Evolutionary conservation across 2,888 invertebrate species (phyloP), one percentile per base, ranked within the genome.

Genomic region (Ceramica pisi): DNA sequence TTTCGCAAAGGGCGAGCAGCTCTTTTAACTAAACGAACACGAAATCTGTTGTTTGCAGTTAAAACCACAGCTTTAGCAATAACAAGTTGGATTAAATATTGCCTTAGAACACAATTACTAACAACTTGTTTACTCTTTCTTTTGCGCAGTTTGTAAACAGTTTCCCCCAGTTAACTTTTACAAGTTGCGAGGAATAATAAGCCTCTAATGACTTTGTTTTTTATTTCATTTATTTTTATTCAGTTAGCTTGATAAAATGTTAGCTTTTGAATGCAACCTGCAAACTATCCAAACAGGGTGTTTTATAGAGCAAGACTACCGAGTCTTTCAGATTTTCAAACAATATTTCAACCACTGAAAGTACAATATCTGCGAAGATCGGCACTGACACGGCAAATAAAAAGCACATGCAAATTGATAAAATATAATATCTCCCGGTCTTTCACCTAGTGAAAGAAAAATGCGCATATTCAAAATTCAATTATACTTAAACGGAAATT

Each of bases 401-500:
- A 57, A 78, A 63, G 59, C 63, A 77, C 31, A 67, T 59, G 50
- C 41, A 57, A 75, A 74, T 72, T 69, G 50, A 75, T 70, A 67
- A 70, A 70, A 75, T 69, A 69, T 77, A 55, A 67, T 64, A 65
- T 78, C 53, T 68, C 46, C 55, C 38, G 16, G 50, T 67, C 59
- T 78, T 70, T 72, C 48, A 59, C 44, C 38, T 61, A 61, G 70
- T 68, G 63, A 76, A 76, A 84, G 75, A 82, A 87, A 89, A 88
- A 84, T 71, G 82, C 73, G 77, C 80, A 83, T 87, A 86, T 89
- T 89, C 84, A 84, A 90, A 87, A 91, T 94, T 92, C 92, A 94
- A 93, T 94, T 92, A 93, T 89, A 90, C 87, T 89, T 90, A 88
- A 91, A 89, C 90, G 92, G 93, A 94, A 94, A 94, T 93, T 93